Evolutionary conservation across 1,140 invertebrate genomes (phyloP), one percentile per base, ranked within the genome.

Genomic region (Pemphigus obesinymphae): DNA sequence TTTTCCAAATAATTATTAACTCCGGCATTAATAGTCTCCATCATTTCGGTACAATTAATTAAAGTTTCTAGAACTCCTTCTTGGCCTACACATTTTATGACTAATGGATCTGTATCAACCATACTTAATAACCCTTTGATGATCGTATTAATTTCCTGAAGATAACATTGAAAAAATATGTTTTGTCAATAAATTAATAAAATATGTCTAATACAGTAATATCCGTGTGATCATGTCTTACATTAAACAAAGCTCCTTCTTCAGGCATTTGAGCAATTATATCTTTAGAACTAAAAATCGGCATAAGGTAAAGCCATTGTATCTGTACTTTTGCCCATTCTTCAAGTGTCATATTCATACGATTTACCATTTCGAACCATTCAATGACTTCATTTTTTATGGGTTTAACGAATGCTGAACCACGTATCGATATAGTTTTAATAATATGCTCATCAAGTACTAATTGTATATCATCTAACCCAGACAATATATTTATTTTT

Each of bases 221-320:
- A n/a, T 50, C n/a, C 26, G n/a, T 58, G 50, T 55, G 29, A 3
- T 8, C 0, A 5, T 23, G 48, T 40, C 48, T 83, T 82, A 86
- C 86, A 83, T 86, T 86, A 86, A 96, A 96, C 76, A 95, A 87
- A 11, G 90, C 88, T 8, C 93, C 94, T 88, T 98, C 96, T 85
- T 96, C 93, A 0, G 96, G 96, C 92, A 99, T 95, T 88, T 97
- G 96, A 1, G 92, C 91, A 45, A 96, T 92, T 83, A 98, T 97
- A 86, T 98, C 96, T 86, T 95, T 94, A 1, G 95, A 97, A 3
- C 94, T 95, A 87, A 98, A 98, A 84, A 98, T 96, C 0, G 95
- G 95, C 83, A 97, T 88, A 43, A 98, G 88, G 87, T 97, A 97
- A 23, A 97, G 88, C 92, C 95, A 97, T 84, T 95, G 94, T 58